phyloP scores from a whole-genome alignment of 2,888 invertebrate genomes.

The Zele albiditarsus region DNA sequence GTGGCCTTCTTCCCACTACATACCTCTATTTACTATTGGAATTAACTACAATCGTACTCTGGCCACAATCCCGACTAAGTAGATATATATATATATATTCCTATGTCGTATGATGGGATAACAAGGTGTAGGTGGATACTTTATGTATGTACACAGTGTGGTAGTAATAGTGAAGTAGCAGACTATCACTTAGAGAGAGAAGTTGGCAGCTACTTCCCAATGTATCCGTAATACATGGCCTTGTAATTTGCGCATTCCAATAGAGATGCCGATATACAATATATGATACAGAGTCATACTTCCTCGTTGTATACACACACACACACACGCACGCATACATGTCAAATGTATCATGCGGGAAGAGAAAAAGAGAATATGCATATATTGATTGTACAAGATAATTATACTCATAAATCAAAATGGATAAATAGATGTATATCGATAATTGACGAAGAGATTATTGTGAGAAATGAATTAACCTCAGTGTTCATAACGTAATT shows the following conservation, averaged over 20 bases:
- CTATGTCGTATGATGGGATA: neutral
- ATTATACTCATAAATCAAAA: no score
- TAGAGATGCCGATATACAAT: neutral
- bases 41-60: constrained; percentile 8
- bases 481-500: neutral
- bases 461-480: neutral
- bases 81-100: neutral
- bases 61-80: neutral
- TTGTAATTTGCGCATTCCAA: constrained; percentile 36
- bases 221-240: constrained; percentile 32
- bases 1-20: constrained; percentile 27
- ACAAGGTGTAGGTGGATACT: neutral
- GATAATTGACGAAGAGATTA: neutral
- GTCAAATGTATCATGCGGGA: neutral
- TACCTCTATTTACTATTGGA: neutral
- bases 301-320: neutral
- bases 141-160: constrained; percentile 6
- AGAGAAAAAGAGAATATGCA: neutral
- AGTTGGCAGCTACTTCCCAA: neutral
- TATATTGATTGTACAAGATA: no score
- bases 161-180: constrained; percentile 7
- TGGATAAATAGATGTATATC: no score
- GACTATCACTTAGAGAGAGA: neutral
- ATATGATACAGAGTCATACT: neutral
- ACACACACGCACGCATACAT: neutral